A percentile compares a stretch with the other conserved stretches of the same genome.
Evolutionary conservation across 2,888 invertebrate species (phyloP).

Genomic region (Corythucha ciliata): DNA sequence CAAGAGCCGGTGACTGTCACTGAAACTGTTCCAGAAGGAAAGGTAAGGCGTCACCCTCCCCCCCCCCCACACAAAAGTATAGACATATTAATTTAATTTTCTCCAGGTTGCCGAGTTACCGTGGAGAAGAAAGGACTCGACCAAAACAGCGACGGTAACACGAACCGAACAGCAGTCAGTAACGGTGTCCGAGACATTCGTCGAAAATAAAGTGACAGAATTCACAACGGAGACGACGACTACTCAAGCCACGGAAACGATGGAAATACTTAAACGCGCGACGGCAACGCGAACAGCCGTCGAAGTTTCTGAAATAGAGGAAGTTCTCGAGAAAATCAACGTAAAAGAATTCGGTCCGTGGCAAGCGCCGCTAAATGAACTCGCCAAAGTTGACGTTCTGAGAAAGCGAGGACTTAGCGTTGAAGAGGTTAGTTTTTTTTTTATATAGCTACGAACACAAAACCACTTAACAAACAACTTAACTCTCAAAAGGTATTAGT

Average conservation of each 20-base stretch:
- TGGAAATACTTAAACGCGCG: slow-evolving; percentile 25
- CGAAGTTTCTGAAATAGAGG: slow-evolving; percentile 51
- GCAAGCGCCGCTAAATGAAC: slow-evolving; percentile 65
- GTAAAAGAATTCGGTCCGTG: slow-evolving; percentile 73
- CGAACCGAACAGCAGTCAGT: slow-evolving; percentile 45
- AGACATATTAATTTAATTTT: too few relatives aligned
- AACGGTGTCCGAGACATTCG: slow-evolving; percentile 39
- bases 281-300: slow-evolving; percentile 25
- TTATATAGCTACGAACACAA: neutral
- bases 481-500: slow-evolving; percentile 33
- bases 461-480: neutral
- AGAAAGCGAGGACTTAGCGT: slow-evolving; percentile 65
- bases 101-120: too few relatives aligned
- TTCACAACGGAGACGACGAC: slow-evolving; percentile 24
- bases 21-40: slow-evolving; percentile 42
- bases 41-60: too few relatives aligned
- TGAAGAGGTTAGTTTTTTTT: slow-evolving; percentile 51
- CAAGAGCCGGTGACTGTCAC: slow-evolving; percentile 53
- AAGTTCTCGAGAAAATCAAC: slow-evolving; percentile 61
- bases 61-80: too few relatives aligned
- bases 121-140: slow-evolving; percentile 20
- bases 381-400: slow-evolving; percentile 72
- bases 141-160: slow-evolving; percentile 13
- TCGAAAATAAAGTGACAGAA: slow-evolving; percentile 17
- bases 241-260: slow-evolving; percentile 38